Evolutionary conservation across 2,888 invertebrate species (phyloP), one percentile per base, ranked within the genome.

Genomic region (Ceriagrion tenellum): DNA sequence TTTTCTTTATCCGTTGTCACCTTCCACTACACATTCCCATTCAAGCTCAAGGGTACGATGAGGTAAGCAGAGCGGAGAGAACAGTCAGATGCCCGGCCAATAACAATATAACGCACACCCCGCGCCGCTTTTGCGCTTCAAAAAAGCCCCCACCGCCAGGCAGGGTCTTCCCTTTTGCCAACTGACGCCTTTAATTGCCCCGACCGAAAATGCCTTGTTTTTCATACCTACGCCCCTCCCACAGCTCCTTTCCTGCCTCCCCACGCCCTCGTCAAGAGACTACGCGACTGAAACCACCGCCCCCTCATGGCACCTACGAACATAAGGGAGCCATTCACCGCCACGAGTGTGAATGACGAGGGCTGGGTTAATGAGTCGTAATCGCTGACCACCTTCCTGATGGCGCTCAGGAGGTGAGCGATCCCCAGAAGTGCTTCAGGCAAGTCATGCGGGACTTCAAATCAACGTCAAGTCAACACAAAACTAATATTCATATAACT

Each of bases 301-400:
- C n/a, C 6, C 30, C 35, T 16, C 81, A 13, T 13, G 12, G n/a
- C 35, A n/a, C 35, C 81, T 0, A 16, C 18, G 81, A 81, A 35
- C 35, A 35, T 35, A 81, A 81, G 30, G 30, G 16, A 30, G 35
- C 81, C 81, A 81, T 81, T 81, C 81, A 81, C 30, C 81, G 81
- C 26, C 30, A 81, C 35, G 81, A 35, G 81, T 81, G 81, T 81
- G 81, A 81, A 81, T 81, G 81, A 81, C 30, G 81, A 81, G 81
- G 35, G 0, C 81, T 35, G 8, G 30, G 30, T 81, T 81, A 81
- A 81, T 81, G 81, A 81, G 81, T 81, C 81, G 81, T 81, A 81
- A 81, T 81, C 35, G 81, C 35, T 35, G 81, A 26, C 81, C 30
- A 35, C 30, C 81, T 13, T 35, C 10, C 81, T 16, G 81, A 8